Conservation (phyloP, 2,113 vertebrate genomes). For the Phalacrocorax brasilianus region DNA sequence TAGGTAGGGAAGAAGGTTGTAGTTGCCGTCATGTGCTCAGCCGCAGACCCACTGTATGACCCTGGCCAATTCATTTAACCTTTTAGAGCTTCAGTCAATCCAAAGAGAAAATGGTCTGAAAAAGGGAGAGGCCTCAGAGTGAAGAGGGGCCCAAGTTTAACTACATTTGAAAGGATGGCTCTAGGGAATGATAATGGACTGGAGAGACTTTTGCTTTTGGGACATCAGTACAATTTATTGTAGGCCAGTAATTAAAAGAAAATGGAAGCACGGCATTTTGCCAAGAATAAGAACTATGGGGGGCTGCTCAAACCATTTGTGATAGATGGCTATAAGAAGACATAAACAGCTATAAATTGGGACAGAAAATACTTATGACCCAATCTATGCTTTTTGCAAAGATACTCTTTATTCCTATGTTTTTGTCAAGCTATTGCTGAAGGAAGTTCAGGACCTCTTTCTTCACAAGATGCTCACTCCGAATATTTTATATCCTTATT, state of each 20-base stretch:
- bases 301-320: not conserved
- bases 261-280: constrained; percentile 35
- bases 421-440: constrained; percentile 14
- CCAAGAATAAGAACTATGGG: constrained; percentile 6
- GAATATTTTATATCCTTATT: constrained; percentile 37
- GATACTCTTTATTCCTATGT: not conserved
- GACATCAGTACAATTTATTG: constrained; percentile 47
- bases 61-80: constrained; percentile 16
- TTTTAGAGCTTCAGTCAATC: not conserved
- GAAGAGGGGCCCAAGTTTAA: constrained; percentile 26
- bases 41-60: not conserved
- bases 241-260: constrained; percentile 50
- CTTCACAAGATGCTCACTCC: not conserved
- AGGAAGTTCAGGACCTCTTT: constrained; percentile 45
- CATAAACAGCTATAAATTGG: constrained; percentile 44
- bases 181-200: constrained; percentile 49
- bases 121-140: not conserved
- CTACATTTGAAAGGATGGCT: constrained; percentile 4
- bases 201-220: constrained; percentile 26
- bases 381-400: not conserved
- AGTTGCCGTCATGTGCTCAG: not conserved
- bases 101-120: constrained; percentile 3
- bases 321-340: not conserved
- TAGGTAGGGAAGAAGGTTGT: not conserved
- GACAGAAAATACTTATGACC: constrained; percentile 16